Evolutionary conservation across 1,140 invertebrate genomes (phyloP).

Genomic region (Trypoxylus dichotomus): DNA sequence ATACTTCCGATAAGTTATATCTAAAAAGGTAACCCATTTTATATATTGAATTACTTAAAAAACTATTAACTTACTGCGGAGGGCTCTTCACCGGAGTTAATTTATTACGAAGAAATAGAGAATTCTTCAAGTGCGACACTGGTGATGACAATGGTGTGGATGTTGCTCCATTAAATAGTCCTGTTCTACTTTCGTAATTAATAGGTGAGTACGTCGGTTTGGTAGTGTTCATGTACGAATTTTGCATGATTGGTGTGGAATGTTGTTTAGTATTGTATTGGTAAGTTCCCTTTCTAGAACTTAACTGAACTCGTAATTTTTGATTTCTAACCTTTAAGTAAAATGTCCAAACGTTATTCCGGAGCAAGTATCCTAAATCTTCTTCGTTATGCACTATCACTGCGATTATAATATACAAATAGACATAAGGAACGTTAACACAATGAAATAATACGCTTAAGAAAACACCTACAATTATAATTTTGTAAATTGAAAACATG

Average conservation of each 20-base stretch:
- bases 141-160: slow-evolving; percentile 10
- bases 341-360: slow-evolving; percentile 18
- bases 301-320: not conserved
- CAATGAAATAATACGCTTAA: slow-evolving; percentile 14
- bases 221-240: not conserved
- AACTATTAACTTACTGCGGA: slow-evolving; percentile 1
- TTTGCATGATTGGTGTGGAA: slow-evolving; percentile 29
- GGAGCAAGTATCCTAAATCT: not conserved
- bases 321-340: slow-evolving; percentile 25
- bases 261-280: not conserved
- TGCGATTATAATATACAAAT: slow-evolving; percentile 17
- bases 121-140: not conserved
- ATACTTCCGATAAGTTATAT: slow-evolving; percentile 41
- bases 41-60: not conserved
- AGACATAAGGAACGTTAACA: slow-evolving; percentile 17
- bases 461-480: slow-evolving; percentile 8
- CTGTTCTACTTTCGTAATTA: not conserved
- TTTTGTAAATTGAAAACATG: slow-evolving; percentile 27
- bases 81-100: slow-evolving; percentile 11
- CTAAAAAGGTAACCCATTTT: slow-evolving; percentile 32
- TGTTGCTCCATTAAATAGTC: slow-evolving; percentile 24
- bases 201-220: not conserved
- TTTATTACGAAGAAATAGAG: not conserved
- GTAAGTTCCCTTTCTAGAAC: not conserved
- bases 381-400: slow-evolving; percentile 1